phyloP scores from a whole-genome alignment of 2,113 vertebrate species.

The Australoheros scitulus region DNA sequence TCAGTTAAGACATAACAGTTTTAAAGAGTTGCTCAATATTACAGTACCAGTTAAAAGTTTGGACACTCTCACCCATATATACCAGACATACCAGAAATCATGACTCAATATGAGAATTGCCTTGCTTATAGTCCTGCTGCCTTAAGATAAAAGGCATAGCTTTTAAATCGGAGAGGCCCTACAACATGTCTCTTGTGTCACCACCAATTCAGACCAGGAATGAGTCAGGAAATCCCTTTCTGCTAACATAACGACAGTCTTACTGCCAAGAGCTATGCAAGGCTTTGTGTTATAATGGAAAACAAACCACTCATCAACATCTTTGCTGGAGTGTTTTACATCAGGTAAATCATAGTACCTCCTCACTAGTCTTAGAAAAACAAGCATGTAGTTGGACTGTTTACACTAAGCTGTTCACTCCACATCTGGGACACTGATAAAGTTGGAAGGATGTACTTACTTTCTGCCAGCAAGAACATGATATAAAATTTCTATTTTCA shows the following conservation, averaged over 20 bases:
- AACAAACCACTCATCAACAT: background rate
- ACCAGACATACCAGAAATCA: background rate
- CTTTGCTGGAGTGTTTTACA: background rate
- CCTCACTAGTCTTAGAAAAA: background rate
- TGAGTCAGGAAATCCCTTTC: background rate
- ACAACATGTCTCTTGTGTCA: background rate
- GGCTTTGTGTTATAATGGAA: background rate
- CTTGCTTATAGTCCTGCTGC: background rate
- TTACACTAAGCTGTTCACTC: background rate
- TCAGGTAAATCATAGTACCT: background rate
- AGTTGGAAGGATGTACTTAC: conserved; percentile 14
- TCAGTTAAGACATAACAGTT: background rate
- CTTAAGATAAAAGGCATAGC: accelerated
- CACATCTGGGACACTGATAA: conserved; percentile 37
- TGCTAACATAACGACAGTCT: background rate
- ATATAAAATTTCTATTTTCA: background rate
- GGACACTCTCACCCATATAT: no score
- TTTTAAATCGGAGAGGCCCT: accelerated
- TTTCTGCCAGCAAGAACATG: conserved; percentile 29
- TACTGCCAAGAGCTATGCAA: background rate
- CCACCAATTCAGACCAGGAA: background rate
- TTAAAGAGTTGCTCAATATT: background rate
- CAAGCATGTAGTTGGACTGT: background rate
- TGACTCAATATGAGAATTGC: background rate
- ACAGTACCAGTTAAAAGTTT: no score